Conservation (phyloP, 35 echinoderm and acorn worm species). For the Eucidaris tribuloides region DNA sequence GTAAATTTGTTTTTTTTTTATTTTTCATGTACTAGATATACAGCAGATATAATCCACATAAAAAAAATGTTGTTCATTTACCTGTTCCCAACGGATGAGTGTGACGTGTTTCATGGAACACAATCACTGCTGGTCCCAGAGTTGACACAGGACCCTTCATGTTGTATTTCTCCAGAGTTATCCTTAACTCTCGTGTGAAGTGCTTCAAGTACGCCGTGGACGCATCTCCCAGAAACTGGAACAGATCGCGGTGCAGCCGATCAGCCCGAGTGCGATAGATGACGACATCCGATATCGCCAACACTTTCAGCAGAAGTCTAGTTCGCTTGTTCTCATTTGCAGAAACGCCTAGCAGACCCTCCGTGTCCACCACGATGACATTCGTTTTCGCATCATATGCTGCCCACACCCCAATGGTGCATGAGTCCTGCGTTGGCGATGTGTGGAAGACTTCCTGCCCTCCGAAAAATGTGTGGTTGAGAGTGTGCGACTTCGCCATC, state of each 20-base stretch:
- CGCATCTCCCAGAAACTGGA: constrained; percentile 91
- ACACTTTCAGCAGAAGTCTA: constrained; percentile 85
- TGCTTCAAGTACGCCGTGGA: constrained; percentile 85
- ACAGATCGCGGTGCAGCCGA: constrained; percentile 77
- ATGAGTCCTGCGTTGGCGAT: constrained; percentile 80
- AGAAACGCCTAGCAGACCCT: constrained; percentile 84
- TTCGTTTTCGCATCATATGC: constrained; percentile 71
- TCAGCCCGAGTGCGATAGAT: constrained; percentile 93
- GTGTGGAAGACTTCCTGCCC: constrained; percentile 84
- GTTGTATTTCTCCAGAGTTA: constrained; percentile 39
- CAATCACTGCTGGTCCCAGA: constrained; percentile 91
- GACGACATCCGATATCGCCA: constrained; percentile 93
- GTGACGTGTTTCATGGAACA: constrained; percentile 92
- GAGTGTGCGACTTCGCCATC: constrained; percentile 95
- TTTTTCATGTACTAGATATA: too few relatives aligned
- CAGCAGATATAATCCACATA: too few relatives aligned
- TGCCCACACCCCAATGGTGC: constrained; percentile 95
- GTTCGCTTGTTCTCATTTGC: constrained; percentile 89
- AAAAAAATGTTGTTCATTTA: background rate
- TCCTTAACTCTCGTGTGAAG: constrained; percentile 73
- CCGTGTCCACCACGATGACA: constrained; percentile 80
- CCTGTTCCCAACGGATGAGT: constrained; percentile 82
- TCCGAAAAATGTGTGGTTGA: constrained; percentile 94
- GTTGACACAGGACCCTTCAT: constrained; percentile 49
- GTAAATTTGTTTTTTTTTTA: too few relatives aligned